Base-by-base conservation (phyloP, 2,797 vertebrate species). In the Enteromius paludinosus region DNA sequence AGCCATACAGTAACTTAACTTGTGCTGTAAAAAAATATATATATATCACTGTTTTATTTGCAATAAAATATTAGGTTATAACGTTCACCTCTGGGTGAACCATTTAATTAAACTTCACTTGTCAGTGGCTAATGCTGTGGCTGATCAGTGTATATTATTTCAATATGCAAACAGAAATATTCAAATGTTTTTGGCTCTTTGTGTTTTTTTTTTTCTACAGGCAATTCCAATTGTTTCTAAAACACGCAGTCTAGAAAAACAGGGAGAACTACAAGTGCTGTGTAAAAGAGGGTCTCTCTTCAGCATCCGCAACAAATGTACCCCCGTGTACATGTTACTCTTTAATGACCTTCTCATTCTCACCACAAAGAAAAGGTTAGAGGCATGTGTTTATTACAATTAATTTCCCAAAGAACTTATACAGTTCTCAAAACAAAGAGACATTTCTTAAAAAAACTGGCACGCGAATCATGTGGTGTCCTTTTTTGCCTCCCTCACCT, bases 301-400 rank as follows among this genome's bases (percentile, higher is more conserved):
- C 66, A 91, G 90, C 65, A 88, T 92, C 0, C 92, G 93, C 7
- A 91, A 93, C 25, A 93, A 93, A 64, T 91, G 92, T 74, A 90
- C 86, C 1, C 90, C 94, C 0, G 87, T 95, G 47, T 94, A 94
- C 88, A 88, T 95, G 86, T 93, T 95, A 81, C 94, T 96, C 62
- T 96, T 96, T 79, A 96, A 92, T 6, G 94, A 96, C 86, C 89
- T 95, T 43, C 84, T 96, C 83, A 90, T 96, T 56, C 87, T 95
- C 79, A 94, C 95, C 73, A 92, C 87, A 74, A 94, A 90, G 68
- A 95, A 93, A 84, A 94, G 94, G 95, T 94, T 61, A 77, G 91
- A 56, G 54, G 12, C 41, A 64, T n/a, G 14, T 56, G 11, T 12
- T 38, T 54, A 33, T 52, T 73, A 11, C 12, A 3, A 52, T 33